These are phyloP conservation scores for Phania funesta DNA, from an alignment of 2,888 invertebrate genomes.

Conservation along the genomic window DNA sequence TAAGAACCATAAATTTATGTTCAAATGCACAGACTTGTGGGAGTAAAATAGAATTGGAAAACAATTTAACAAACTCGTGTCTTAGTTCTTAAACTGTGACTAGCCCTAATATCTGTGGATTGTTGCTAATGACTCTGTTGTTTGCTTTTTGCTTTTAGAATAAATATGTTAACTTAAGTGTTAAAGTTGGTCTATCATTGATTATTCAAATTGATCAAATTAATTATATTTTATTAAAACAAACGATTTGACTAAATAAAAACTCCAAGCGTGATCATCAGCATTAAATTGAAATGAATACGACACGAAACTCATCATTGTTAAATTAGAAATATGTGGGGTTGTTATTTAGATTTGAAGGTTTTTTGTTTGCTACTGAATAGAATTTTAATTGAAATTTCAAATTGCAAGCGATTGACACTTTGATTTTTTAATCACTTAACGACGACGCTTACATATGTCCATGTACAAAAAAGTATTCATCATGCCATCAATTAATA, in stretches of 20 bases:
- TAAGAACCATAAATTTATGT: too few relatives aligned
- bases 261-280: slow-evolving; percentile 16
- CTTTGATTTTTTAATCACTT: background rate
- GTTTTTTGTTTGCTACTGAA: background rate
- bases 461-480: background rate
- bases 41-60: too few relatives aligned
- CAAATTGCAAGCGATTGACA: slow-evolving; percentile 25
- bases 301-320: slow-evolving; percentile 17
- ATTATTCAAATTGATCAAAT: slow-evolving; percentile 47
- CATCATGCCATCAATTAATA: background rate
- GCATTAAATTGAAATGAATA: background rate
- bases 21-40: too few relatives aligned
- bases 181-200: slow-evolving; percentile 21
- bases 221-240: slow-evolving; percentile 23
- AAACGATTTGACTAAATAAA: slow-evolving; percentile 39
- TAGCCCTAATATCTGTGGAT: background rate
- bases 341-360: background rate
- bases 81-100: background rate
- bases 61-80: background rate
- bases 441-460: too few relatives aligned
- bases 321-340: background rate
- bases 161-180: slow-evolving; percentile 10
- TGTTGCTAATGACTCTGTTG: background rate
- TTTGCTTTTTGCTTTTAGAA: background rate
- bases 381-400: slow-evolving; percentile 34